Percentiles rank a stretch among this genome's conserved stretches.
Evolutionary conservation across 2,113 vertebrate genomes (phyloP).

Genomic region (Melanerpes formicivorus): DNA sequence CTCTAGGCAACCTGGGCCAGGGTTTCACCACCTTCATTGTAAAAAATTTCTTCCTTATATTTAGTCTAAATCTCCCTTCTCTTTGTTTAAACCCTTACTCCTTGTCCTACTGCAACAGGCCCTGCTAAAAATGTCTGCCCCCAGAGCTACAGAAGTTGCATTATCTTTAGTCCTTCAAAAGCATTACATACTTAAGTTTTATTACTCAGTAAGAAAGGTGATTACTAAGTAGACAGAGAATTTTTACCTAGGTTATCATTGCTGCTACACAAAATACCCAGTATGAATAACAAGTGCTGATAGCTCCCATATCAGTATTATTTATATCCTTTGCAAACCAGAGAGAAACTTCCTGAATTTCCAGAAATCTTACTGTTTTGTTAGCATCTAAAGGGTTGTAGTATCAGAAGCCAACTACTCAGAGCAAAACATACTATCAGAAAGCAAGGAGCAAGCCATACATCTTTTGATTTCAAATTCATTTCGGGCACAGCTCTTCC

Average conservation of each 20-base stretch:
- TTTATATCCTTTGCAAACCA: background rate
- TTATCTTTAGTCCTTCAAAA: background rate
- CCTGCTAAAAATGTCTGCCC: background rate
- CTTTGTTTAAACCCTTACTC: background rate
- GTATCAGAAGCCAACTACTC: background rate
- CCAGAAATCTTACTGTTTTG: background rate
- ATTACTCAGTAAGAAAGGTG: background rate
- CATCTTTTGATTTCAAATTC: background rate
- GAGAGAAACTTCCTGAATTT: background rate
- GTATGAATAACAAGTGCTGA: background rate
- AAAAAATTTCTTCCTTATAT: background rate
- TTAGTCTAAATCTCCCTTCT: background rate
- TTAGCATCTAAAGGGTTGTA: background rate
- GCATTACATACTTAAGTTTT: background rate
- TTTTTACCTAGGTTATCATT: background rate
- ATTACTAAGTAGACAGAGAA: background rate
- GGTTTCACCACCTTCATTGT: too few relatives aligned
- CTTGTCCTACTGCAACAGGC: fast-evolving
- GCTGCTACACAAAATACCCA: background rate
- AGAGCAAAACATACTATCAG: background rate
- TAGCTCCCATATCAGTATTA: background rate
- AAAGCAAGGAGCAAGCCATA: background rate
- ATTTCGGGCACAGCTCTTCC: background rate
- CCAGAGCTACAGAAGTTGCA: fast-evolving
- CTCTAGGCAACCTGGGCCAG: background rate